Evolutionary conservation across 2,888 invertebrate genomes (phyloP), one percentile per base, ranked within the genome.

Genomic region (Schrankia costaestrigalis): DNA sequence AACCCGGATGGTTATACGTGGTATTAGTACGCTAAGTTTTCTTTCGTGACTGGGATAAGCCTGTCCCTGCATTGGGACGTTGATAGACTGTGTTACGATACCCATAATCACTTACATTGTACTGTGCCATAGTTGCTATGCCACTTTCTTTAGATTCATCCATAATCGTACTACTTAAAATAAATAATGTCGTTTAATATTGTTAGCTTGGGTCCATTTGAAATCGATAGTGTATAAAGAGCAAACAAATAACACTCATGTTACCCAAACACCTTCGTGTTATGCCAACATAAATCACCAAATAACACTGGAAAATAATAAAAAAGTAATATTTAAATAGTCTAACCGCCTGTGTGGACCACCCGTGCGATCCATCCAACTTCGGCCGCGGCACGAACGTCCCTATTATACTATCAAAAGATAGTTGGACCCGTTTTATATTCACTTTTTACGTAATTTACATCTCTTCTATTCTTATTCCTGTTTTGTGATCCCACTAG

Each of bases 221-320:
- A 71, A 69, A 75, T 71, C 64, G 73, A 80, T 79, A 77, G 64
- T 68, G 71, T 67, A 73, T 78, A 78, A 69, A 75, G 60, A 65
- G 57, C 62, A 64, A 71, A 84, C 84, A 82, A 84, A 83, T 83
- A 79, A 78, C 72, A 68, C 73, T 57, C 63, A 66, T 63, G 71
- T 77, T 72, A 71, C 71, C 69, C 78, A 77, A 74, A 83, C 83
- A 84, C 80, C 73, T 81, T 71, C 76, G 71, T 76, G 78, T 78
- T 78, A 74, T 78, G 71, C 76, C 73, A 77, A 83, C 78, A 79
- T 82, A 79, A 78, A 83, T 83, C 81, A 80, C 70, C 71, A 69
- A 70, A 76, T 64, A 68, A 67, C 61, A 71, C 64, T 72, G 63
- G 83, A 82, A 84, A 84, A 85, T 81, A 83, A 76, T 78, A 74